Evolutionary conservation across 1,140 invertebrate species (phyloP), one percentile per base, ranked within the genome.

Genomic region (Bactericera cockerelli): DNA sequence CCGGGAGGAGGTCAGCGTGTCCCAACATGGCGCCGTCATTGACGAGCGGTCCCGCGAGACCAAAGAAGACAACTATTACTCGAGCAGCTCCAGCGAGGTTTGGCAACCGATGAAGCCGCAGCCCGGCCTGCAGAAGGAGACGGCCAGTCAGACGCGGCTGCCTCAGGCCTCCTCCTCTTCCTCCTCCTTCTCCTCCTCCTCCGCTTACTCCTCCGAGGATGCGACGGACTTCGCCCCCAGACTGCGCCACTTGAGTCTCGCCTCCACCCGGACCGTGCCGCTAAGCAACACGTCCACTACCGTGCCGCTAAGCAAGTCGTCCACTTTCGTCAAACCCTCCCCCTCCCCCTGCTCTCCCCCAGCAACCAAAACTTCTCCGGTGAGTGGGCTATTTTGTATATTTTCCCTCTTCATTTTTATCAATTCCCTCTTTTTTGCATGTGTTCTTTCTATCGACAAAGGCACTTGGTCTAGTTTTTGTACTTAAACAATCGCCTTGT

Each of bases 41-140:
- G 83, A 86, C 69, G 83, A 86, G 65, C 69, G 83, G 2, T 81
- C 78, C 57, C 75, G 80, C 31, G 83, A 87, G 69, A 83, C 81
- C 19, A 83, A 84, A 69, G 82, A 86, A 62, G 79, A 83, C 66
- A 83, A 84, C 66, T 81, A 76, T 63, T 84, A 84, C 66, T 77
- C 80, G 26, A 82, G 78, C 60, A 77, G 80, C 39, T 80, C 80
- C 10, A 81, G 77, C 60, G 82, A 85, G 66, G 75, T 84, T 58
- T 84, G 81, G 79, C 80, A 83, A 64, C 81, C 81, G 3, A 70
- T 62, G 42, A 49, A 49, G 19, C 42, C 42, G 3, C 6, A 49
- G 22, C 19, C 42, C 3, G 8, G 42, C 8, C 42, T 49, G 22
- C 42, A 49, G 22, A 49, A 49, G 42, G 42, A 49, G 42, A 6